A percentile compares a stretch with the other conserved stretches of the same genome.
Conservation (phyloP, 2,888 invertebrate species). For the Geophilus truncorum region DNA sequence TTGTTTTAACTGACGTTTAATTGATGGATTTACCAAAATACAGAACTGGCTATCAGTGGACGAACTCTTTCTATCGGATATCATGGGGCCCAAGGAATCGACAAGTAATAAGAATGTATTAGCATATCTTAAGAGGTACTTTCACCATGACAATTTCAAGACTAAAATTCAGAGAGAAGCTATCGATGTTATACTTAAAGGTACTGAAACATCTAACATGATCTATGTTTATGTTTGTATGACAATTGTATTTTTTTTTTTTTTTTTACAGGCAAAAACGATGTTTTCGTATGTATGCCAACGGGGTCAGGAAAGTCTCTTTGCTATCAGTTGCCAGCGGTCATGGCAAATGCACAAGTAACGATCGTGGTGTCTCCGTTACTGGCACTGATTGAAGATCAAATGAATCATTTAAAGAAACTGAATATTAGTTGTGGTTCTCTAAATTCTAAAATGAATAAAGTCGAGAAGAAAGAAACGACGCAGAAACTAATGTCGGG, state of each 20-base stretch:
- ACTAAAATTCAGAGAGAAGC: not conserved
- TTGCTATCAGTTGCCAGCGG: slow-evolving; percentile 93
- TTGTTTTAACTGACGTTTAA: too few species aligned
- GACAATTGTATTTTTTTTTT: not conserved
- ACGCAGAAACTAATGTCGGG: slow-evolving; percentile 66
- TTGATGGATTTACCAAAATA: too few species aligned
- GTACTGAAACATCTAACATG: not conserved
- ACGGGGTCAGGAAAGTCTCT: slow-evolving; percentile 97
- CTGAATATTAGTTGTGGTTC: slow-evolving; percentile 77
- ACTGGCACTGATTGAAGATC: slow-evolving; percentile 90
- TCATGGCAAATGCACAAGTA: slow-evolving; percentile 70
- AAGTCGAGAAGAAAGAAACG: slow-evolving; percentile 69
- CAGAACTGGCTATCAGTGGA: too few species aligned
- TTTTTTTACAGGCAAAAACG: slow-evolving; percentile 56
- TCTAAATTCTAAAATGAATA: slow-evolving; percentile 84
- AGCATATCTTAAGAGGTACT: not conserved
- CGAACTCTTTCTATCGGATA: too few species aligned
- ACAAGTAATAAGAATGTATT: not conserved
- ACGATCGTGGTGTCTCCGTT: slow-evolving; percentile 94
- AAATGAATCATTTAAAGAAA: slow-evolving; percentile 76
- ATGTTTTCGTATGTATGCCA: slow-evolving; percentile 96
- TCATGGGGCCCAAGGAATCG: not conserved
- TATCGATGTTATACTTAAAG: not conserved
- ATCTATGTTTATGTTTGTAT: not conserved
- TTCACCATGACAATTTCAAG: not conserved